These are phyloP conservation scores for Syritta pipiens DNA, from an alignment of 2,888 invertebrate species.

Conservation along the genomic window DNA sequence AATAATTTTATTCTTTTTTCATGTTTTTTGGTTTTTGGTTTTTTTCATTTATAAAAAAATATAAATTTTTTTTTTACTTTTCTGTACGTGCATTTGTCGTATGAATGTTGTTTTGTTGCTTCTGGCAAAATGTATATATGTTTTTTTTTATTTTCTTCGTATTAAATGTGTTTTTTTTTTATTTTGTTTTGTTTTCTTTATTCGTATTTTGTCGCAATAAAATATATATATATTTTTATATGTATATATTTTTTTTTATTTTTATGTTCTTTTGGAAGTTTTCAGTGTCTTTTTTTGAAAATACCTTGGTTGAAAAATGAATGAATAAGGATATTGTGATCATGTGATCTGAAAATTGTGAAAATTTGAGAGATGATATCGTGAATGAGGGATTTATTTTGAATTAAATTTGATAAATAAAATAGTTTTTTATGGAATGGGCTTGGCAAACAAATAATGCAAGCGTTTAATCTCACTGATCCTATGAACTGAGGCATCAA, in stretches of 20 bases:
- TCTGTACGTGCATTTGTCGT: constrained; percentile 71
- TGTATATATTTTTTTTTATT: constrained; percentile 58
- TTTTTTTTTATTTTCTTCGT: constrained; percentile 69
- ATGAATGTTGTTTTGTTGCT: constrained; percentile 73
- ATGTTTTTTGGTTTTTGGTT: constrained; percentile 24
- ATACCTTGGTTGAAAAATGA: constrained; percentile 55
- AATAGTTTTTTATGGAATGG: too few species aligned
- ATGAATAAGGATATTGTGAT: background rate
- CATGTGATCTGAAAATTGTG: background rate
- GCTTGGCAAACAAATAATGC: too few species aligned
- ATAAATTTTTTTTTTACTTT: constrained; percentile 69
- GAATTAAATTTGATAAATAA: too few species aligned
- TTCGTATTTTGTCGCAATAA: constrained; percentile 67
- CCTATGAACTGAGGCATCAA: too few species aligned
- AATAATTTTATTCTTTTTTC: constrained; percentile 43
- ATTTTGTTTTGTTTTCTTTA: constrained; percentile 57
- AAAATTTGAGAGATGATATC: background rate
- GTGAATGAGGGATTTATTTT: too few species aligned
- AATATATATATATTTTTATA: constrained; percentile 63
- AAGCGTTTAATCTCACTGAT: too few species aligned
- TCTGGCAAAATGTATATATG: constrained; percentile 74
- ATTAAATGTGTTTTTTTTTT: constrained; percentile 69
- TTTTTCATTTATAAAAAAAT: constrained; percentile 68
- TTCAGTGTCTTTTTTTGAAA: constrained; percentile 67
- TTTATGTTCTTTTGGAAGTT: constrained; percentile 56